phyloP scores from a whole-genome alignment of 2,113 vertebrate species.

The Fulica atra region DNA sequence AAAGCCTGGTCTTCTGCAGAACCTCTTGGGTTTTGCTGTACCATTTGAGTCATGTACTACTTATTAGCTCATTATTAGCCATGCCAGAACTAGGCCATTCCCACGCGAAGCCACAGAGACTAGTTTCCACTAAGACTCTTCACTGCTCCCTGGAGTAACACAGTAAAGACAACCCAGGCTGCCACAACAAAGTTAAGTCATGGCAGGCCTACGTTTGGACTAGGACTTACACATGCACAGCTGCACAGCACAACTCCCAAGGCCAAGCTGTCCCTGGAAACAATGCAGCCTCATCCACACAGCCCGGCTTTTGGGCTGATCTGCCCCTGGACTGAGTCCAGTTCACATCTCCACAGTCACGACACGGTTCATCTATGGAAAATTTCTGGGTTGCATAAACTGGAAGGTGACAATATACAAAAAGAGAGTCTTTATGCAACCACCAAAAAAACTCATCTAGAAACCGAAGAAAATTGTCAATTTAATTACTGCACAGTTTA shows the following conservation, averaged over 20 bases:
- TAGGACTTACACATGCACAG: not conserved
- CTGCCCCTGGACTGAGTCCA: not conserved
- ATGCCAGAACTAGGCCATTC: conserved; percentile 47
- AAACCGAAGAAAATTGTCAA: not conserved
- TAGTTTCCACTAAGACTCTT: conserved; percentile 5
- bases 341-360: not conserved
- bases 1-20: conserved; percentile 29
- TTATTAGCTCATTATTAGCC: conserved; percentile 34
- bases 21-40: conserved; percentile 36
- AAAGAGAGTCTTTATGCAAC: not conserved
- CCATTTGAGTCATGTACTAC: conserved; percentile 26
- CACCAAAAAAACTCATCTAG: not conserved
- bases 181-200: conserved; percentile 15
- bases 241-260: not conserved
- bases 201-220: not conserved
- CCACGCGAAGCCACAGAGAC: not conserved
- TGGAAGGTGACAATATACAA: not conserved
- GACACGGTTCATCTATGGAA: not conserved
- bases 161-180: conserved; percentile 18
- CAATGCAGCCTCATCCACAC: not conserved
- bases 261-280: not conserved
- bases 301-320: not conserved
- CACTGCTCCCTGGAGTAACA: conserved; percentile 17
- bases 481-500: not conserved
- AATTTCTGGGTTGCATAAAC: not conserved